Percentiles rank a stretch among this genome's conserved stretches.
Evolutionary conservation across 2,797 vertebrate species (phyloP).

Genomic region (Momotus momota): DNA sequence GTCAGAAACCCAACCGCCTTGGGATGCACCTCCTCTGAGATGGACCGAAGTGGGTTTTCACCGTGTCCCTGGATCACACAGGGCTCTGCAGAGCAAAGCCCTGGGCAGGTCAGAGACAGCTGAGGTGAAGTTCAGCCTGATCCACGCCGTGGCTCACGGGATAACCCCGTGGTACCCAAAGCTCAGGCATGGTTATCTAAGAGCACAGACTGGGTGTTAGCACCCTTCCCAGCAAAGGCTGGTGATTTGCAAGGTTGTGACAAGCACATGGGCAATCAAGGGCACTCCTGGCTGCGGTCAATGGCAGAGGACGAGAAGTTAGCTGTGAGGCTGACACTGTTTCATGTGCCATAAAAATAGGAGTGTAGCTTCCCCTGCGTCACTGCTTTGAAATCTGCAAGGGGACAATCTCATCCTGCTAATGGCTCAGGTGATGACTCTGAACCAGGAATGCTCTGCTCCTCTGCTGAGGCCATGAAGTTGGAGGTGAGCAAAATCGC

Average conservation of each 20-base stretch:
- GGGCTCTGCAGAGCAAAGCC: neutral
- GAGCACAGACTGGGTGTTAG: neutral
- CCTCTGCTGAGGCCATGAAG: neutral
- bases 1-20: neutral
- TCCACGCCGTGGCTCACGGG: neutral
- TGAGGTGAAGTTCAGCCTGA: neutral
- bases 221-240: neutral
- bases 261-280: fast-evolving
- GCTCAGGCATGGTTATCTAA: fast-evolving
- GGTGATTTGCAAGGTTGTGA: neutral
- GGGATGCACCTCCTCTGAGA: neutral
- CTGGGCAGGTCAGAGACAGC: neutral
- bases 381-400: neutral
- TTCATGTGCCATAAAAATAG: neutral
- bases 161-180: neutral
- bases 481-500: neutral
- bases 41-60: neutral
- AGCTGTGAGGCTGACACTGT: neutral
- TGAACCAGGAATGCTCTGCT: neutral
- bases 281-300: neutral
- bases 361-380: neutral
- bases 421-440: neutral
- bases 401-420: neutral
- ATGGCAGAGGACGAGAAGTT: neutral
- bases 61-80: fast-evolving